Percentiles rank a stretch among this genome's conserved stretches.
These are phyloP conservation scores for Scelioninae gen. 1 DNA, from an alignment of 2,888 invertebrate genomes.

Conservation along the genomic window DNA sequence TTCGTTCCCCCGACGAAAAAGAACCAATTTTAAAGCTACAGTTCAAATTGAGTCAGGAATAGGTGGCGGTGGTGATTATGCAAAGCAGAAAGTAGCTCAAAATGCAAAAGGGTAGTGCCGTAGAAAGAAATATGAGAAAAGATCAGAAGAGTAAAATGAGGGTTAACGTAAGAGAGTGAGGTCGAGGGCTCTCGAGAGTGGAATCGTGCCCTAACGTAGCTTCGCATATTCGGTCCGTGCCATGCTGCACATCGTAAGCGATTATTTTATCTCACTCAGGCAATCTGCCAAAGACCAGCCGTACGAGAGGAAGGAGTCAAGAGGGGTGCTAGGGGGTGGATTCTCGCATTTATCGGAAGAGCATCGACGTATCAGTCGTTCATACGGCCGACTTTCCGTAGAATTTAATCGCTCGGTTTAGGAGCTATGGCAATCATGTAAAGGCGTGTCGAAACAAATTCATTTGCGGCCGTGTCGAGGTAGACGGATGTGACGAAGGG, in stretches of 20 bases:
- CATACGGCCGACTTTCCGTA: constrained; percentile 25
- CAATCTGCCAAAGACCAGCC: constrained; percentile 79
- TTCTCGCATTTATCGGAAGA: constrained; percentile 72
- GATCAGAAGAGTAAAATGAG: constrained; percentile 67
- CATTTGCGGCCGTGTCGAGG: constrained; percentile 21
- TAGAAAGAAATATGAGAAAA: constrained; percentile 66
- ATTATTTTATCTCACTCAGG: constrained; percentile 81
- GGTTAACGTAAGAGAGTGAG: constrained; percentile 70
- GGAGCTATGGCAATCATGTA: constrained; percentile 21
- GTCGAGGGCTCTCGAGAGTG: constrained; percentile 70
- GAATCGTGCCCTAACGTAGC: constrained; percentile 75
- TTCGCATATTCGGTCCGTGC: constrained; percentile 73
- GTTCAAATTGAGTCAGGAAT: constrained; percentile 60
- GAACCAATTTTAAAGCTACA: constrained; percentile 58
- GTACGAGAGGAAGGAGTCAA: neutral
- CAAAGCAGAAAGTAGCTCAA: constrained; percentile 67
- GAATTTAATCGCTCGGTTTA: constrained; percentile 39
- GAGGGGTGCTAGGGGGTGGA: constrained; percentile 19
- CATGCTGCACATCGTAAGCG: constrained; percentile 79
- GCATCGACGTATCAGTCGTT: constrained; percentile 70
- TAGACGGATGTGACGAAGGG: constrained; percentile 16
- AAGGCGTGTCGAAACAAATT: constrained; percentile 45
- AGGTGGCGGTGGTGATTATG: constrained; percentile 65
- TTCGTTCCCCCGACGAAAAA: constrained; percentile 13
- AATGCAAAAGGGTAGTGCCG: too few relatives aligned